Conservation (phyloP, 2,888 invertebrate genomes). For the Heliconius aoede region DNA sequence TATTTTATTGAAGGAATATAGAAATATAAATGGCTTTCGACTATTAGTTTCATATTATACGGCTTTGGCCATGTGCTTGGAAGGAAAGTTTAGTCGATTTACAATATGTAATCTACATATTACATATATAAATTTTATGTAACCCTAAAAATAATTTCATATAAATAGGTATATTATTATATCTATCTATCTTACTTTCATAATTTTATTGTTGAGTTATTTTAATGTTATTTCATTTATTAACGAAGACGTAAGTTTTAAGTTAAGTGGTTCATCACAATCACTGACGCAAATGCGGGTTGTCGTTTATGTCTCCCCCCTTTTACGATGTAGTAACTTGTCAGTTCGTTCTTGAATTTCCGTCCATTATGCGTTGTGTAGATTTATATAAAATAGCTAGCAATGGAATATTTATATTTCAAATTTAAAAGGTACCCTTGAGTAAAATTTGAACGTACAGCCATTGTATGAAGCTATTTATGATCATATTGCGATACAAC, state of each 20-base stretch:
- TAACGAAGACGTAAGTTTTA: background rate
- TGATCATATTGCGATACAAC: background rate
- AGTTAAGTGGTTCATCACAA: background rate
- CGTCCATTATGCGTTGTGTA: background rate
- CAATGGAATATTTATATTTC: background rate
- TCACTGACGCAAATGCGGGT: background rate
- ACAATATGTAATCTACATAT: no score
- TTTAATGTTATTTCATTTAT: background rate
- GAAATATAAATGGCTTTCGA: constrained; percentile 9
- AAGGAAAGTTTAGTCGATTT: background rate
- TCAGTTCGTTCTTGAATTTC: background rate
- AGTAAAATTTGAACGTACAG: background rate
- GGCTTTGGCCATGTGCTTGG: background rate
- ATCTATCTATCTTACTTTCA: no score
- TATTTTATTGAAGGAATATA: constrained; percentile 12
- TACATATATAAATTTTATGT: no score
- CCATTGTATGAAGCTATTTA: background rate
- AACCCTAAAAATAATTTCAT: no score
- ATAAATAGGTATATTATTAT: no score
- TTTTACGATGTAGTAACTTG: constrained; percentile 7
- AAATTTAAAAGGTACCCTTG: background rate
- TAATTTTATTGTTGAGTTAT: no score
- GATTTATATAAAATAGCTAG: background rate
- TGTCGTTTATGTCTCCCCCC: no score
- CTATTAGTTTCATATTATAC: constrained; percentile 14